Conservation (phyloP, 2,797 vertebrate genomes). For the Sebastes iracundus region DNA sequence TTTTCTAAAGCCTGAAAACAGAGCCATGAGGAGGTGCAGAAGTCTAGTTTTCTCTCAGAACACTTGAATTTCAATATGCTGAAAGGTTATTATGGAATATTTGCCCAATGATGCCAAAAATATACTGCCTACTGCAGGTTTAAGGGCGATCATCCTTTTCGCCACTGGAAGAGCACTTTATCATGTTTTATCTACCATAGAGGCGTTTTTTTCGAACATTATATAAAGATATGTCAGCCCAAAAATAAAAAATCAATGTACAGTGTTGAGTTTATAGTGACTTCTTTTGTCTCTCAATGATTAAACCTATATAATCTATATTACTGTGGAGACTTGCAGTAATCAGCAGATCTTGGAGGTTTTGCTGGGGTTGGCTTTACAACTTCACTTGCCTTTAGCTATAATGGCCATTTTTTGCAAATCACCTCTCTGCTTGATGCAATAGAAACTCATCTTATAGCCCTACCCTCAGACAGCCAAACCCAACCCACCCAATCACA, state of each 20-base stretch:
- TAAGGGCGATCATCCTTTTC: too few relatives aligned
- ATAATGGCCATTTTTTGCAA: constrained; percentile 34
- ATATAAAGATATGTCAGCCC: not conserved
- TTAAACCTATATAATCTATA: not conserved
- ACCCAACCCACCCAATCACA: constrained; percentile 36
- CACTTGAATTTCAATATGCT: too few relatives aligned
- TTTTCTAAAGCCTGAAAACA: too few relatives aligned
- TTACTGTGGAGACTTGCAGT: not conserved
- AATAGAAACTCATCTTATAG: constrained; percentile 17
- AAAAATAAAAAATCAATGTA: not conserved
- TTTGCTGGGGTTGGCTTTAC: not conserved
- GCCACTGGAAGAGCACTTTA: too few relatives aligned
- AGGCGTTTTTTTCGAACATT: too few relatives aligned
- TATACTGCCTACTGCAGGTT: too few relatives aligned
- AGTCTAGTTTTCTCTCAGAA: too few relatives aligned
- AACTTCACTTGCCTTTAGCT: constrained; percentile 14
- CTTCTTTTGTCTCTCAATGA: not conserved
- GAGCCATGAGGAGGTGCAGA: too few relatives aligned
- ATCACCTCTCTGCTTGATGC: constrained; percentile 38
- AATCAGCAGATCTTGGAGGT: not conserved
- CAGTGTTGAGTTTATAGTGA: not conserved
- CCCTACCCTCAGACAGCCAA: constrained; percentile 26
- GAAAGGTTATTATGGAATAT: too few relatives aligned
- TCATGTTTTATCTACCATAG: too few relatives aligned
- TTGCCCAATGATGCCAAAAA: too few relatives aligned